Evolutionary conservation across 2,113 vertebrate genomes (phyloP), one percentile per base, ranked within the genome.

Genomic region (Pardalotus punctatus): DNA sequence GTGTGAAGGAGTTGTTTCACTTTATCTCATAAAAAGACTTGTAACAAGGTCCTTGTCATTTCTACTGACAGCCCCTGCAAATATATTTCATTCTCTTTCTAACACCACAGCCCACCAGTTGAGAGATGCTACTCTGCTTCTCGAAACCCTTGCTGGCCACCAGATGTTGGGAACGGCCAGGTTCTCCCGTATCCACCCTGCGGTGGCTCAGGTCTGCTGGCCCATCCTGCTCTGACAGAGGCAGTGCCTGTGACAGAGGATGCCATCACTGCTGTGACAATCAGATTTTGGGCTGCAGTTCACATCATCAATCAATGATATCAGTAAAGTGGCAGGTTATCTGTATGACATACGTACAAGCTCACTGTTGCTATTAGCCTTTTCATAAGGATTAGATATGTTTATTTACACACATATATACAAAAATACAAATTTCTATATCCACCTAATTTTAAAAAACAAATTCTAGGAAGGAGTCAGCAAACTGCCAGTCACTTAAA

Each of bases 281-380:
- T 40, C 51, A 25, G 38, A 70, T 91, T 72, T 48, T 62, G 69
- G 74, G 67, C 24, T 74, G 25, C 17, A 4, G 23, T 51, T 36
- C 38, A 14, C 54, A 61, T 25, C 54, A 57, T 43, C 56, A 42
- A n/a, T 73, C 69, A 80, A 9, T 25, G 62, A 36, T 7, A 71
- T 18, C 54, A 50, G 19, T 31, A 24, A 64, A 91, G 45, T 11
- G 53, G 22, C 29, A 62, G 22, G 36, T 42, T 64, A 88, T 13
- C 38, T 14, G 14, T n/a, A 17, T 3, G 18, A 56, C 17, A 1
- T 5, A 45, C 50, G 16, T 8, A 33, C 0, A 1, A 82, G 17
- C 11, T 85, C 47, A 58, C 16, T 29, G n/a, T n/a, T 47, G 17
- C 11, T 65, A 45, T 13, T 35, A 28, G 12, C 8, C 33, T 92